Evolutionary conservation across 2,113 vertebrate genomes (phyloP).

Genomic region (Tringa solitaria): DNA sequence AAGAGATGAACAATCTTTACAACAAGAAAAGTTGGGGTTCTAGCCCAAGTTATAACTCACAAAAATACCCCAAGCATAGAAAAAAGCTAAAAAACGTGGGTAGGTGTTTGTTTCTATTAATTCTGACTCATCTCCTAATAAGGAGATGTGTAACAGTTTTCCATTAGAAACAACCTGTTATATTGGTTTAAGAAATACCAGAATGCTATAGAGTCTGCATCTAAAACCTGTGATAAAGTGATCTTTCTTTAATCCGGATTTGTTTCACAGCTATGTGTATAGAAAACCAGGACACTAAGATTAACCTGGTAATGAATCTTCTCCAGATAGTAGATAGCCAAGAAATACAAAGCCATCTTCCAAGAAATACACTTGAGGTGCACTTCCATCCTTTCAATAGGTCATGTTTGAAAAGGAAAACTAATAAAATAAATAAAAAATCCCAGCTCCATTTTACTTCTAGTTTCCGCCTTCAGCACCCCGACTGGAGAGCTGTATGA

Average conservation of each 20-base stretch:
- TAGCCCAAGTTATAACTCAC: not conserved
- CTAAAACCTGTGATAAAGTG: not conserved
- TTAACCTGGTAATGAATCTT: not conserved
- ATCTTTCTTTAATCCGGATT: not conserved
- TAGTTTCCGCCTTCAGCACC: not conserved
- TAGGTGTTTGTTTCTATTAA: not conserved
- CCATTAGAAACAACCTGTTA: not conserved
- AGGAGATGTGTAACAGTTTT: fast-evolving
- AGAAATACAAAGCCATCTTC: not conserved
- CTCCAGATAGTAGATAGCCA: not conserved
- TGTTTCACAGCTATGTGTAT: not conserved
- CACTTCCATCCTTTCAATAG: not conserved
- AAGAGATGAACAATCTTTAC: not conserved
- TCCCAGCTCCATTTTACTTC: not conserved
- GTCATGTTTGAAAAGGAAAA: not conserved
- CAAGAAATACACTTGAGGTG: not conserved
- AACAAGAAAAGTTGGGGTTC: not conserved
- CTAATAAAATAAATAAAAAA: not conserved
- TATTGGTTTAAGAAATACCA: not conserved
- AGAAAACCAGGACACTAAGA: not conserved
- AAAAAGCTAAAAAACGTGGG: not conserved
- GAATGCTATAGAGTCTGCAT: not conserved
- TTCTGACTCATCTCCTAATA: not conserved
- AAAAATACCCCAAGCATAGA: not conserved
- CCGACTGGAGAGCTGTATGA: not conserved